Base-by-base conservation (phyloP, 2,797 vertebrate genomes). In the Euthynnus affinis region DNA sequence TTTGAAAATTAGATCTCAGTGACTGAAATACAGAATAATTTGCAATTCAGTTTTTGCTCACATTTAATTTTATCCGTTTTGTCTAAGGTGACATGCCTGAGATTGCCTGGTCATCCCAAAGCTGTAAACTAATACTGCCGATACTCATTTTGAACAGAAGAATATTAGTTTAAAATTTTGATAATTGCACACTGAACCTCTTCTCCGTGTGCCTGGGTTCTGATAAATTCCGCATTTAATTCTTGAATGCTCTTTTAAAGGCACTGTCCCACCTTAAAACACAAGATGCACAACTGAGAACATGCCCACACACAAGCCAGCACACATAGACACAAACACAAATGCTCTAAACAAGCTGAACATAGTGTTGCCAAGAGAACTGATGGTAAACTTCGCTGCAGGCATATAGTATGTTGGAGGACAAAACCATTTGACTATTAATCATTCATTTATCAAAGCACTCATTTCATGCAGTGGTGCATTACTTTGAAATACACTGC, bases 1-100 rank as follows among this genome's bases (percentile, higher is more conserved):
- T 87, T 86, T 76, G 68, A 86, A 91, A 91, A 90, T 85, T 72
- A 87, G 72, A 88, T 93, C 77, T 75, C 82, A 63, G 75, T 71
- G 68, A 83, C 71, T 78, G 51, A 81, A 90, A 88, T 80, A 56
- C 17, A 1, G 67, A 85, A 80, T 81, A 22, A 87, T 91, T 91
- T 83, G 76, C 75, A 72, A 81, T 82, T 88, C 32, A 15, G 51
- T 48, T 80, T 81, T 87, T 75, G 67, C 61, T 79, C 42, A 68
- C 25, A 1, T 73, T 71, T 72, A 73, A 71, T 80, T 80, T 52
- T n/a, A 58, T 53, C 51, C n/a, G 53, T 60, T 78, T 56, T 77
- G 56, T 71, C 52, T 55, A n/a, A 81, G 64, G 71, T 84, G 79
- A 61, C 60, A 29, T 62, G 67, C 42, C 67, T 58, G 49, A 55